Conservation (phyloP, 2,113 vertebrate genomes). For the Alectura lathami region DNA sequence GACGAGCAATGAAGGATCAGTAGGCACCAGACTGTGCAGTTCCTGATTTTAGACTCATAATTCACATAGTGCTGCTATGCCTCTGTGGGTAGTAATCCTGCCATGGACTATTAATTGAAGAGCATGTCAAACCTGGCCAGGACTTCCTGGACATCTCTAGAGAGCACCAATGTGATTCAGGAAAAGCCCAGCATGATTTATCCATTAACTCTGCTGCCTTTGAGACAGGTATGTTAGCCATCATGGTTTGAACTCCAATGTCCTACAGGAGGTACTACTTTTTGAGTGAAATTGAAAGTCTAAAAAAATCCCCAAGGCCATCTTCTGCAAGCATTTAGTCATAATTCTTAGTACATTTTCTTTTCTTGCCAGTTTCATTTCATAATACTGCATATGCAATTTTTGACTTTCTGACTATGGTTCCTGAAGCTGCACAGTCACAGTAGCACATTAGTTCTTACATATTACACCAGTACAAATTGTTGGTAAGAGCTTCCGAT, state of each 20-base stretch:
- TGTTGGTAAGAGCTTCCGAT: background rate
- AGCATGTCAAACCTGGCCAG: background rate
- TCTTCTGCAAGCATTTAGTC: background rate
- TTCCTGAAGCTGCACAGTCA: background rate
- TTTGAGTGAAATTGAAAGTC: background rate
- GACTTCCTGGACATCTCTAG: background rate
- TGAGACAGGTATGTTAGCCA: background rate
- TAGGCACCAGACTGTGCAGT: background rate
- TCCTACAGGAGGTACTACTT: background rate
- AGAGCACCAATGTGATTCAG: background rate
- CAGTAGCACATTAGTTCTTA: background rate
- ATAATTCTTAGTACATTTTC: background rate
- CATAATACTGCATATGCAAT: background rate
- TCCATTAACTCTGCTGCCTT: background rate
- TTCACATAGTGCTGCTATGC: fast-evolving
- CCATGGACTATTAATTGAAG: background rate
- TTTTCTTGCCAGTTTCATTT: background rate
- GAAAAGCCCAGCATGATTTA: background rate
- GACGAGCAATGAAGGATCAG: background rate
- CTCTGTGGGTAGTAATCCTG: background rate
- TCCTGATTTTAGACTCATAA: background rate
- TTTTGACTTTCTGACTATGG: background rate
- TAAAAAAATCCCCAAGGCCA: background rate
- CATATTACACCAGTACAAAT: background rate
- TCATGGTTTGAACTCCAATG: background rate